Base-by-base conservation (phyloP, 2,888 invertebrate genomes). In the Helobdella robusta region DNA sequence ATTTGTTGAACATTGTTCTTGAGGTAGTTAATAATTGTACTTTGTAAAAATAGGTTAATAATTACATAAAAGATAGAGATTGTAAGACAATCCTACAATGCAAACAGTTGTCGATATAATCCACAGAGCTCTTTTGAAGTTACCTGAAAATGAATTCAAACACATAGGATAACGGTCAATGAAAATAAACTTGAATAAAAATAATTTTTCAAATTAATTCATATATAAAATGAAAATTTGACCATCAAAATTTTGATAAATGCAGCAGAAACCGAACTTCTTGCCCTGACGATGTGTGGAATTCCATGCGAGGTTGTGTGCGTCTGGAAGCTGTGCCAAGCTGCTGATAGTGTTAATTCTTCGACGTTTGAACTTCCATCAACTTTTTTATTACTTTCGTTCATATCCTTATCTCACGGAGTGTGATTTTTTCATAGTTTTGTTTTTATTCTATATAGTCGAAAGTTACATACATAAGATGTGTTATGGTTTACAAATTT, bases 111-210 rank as follows among this genome's bases (percentile, higher is more conserved):
- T 60, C 8, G 60, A 60, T 2, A 60, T 1, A 4, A 44, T 6
- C 60, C 60, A 60, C 11, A 60, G 28, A 20, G 36, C 20, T 36
- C 36, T 60, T 44, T 60, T 60, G 30, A 60, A 60, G 20, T n/a
- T n/a, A 3, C 60, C 60, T 60, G 25, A 5, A 48, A 48, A 15
- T 48, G 15, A 5, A 48, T 23, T 48, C 20, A 5, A 11, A 23
- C 25, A 4, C 3, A 8, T 23, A 48, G 25, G 25, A 4, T 48
- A 1, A 48, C n/a, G 48, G n/a, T n/a, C n/a, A n/a, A 40, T 40
- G 18, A 40, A 40, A 18, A 15, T 18, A 15, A 40, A 40, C 40
- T 15, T 15, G 11, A 40, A 40, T 40, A 40, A 40, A 15, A 40
- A 40, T 40, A 40, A 15, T 48, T 48, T 15, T 1, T 8, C 20